Evolutionary conservation across 2,888 invertebrate species (phyloP), one percentile per base, ranked within the genome.

Genomic region (Alsophila aescularia): DNA sequence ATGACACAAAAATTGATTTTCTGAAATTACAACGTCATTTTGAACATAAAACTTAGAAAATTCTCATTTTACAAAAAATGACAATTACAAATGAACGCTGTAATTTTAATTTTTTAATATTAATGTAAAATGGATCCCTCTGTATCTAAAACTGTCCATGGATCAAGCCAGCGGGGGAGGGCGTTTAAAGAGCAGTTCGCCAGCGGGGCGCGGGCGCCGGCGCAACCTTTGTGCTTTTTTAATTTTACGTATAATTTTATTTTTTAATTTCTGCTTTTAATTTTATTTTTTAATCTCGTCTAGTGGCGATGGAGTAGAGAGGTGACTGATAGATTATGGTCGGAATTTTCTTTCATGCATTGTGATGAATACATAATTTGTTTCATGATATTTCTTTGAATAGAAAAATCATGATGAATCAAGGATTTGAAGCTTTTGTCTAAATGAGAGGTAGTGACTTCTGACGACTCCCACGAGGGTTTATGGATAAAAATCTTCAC

Each of bases 121-220:
- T 31, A 29, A n/a, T 16, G n/a, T 8, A 14, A 31, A 13, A 34
- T 34, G 12, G 1, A 62, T 18, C 79, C 75, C 0, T 60, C 81
- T 78, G 72, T 84, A 76, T 43, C 50, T 8, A 39, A 36, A 58
- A 63, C 59, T 69, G 70, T 73, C 70, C 72, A 62, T 70, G 61
- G 60, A 60, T 65, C 69, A 54, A 75, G 81, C 77, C 86, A 84
- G 85, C 86, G 77, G 86, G 85, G 77, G 81, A 75, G 80, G 72
- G 80, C 83, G 83, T 79, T 81, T 82, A 81, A 76, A 77, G 76
- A 77, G 77, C 82, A 77, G 71, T 77, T 74, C 75, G 77, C 73
- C 87, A 83, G 87, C 84, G 82, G 87, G 87, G 72, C 73, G 79
- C 83, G 87, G 84, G 89, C 87, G 88, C 88, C 87, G 85, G 82